Evolutionary conservation across 2,113 vertebrate species (phyloP).

Genomic region (Bubo bubo): DNA sequence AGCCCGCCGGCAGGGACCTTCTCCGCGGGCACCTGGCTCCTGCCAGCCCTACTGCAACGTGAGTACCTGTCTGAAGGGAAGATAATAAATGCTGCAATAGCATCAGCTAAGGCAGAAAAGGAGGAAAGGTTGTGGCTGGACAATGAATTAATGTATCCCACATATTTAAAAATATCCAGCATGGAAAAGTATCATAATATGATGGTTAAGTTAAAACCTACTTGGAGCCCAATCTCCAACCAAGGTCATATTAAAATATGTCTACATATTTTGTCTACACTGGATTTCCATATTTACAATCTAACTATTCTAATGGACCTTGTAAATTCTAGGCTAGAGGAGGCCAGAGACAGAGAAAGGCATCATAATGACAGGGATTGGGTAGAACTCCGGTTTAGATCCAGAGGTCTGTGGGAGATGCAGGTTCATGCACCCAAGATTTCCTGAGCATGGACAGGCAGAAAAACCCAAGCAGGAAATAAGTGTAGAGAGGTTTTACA

Average conservation of each 20-base stretch:
- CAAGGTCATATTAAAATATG: not conserved
- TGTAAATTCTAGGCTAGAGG: not conserved
- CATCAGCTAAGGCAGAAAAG: not conserved
- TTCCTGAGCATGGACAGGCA: not conserved
- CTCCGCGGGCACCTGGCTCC: not conserved
- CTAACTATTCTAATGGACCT: not conserved
- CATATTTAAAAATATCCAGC: rapidly evolving
- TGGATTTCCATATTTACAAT: not conserved
- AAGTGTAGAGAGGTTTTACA: not conserved
- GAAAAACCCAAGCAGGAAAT: not conserved
- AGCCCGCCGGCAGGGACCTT: not conserved
- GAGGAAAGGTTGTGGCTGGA: not conserved
- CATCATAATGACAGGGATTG: not conserved
- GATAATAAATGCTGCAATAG: not conserved
- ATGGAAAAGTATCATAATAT: rapidly evolving
- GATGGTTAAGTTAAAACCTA: not conserved
- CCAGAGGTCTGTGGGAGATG: not conserved
- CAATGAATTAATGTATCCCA: not conserved
- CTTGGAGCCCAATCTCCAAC: not conserved
- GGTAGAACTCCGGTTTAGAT: not conserved
- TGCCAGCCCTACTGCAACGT: not conserved
- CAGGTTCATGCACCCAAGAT: not conserved
- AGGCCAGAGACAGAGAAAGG: not conserved
- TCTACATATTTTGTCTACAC: not conserved
- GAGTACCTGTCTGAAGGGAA: not conserved